A percentile compares a stretch with the other conserved stretches of the same genome.
These are phyloP conservation scores for Neuroscelio doddi DNA, from an alignment of 2,888 invertebrate species.

Conservation along the genomic window DNA sequence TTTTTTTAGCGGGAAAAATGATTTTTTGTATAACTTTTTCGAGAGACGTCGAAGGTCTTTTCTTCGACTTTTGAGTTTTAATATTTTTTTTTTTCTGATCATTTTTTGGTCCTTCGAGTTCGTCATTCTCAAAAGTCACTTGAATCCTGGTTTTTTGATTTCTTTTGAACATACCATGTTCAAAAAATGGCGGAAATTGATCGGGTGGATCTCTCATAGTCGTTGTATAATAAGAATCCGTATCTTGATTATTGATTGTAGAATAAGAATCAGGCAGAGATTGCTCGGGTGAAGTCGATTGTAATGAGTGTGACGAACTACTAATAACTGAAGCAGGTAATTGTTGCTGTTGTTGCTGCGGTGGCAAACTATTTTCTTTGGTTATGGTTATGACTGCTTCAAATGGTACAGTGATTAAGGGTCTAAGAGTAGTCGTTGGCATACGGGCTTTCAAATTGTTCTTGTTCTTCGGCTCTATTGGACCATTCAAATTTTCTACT, in stretches of 20 bases:
- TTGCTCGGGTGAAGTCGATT: constrained; percentile 1
- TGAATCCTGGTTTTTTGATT: constrained; percentile 33
- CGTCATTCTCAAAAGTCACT: constrained; percentile 50
- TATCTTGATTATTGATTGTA: constrained; percentile 31
- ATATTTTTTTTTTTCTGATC: constrained; percentile 22
- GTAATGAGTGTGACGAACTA: not conserved
- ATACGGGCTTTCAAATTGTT: not conserved
- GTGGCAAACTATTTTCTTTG: constrained; percentile 41
- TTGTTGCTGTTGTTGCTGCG: constrained; percentile 1
- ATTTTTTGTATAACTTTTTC: too few relatives aligned
- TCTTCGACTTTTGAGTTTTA: constrained; percentile 22
- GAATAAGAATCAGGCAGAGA: constrained; percentile 40
- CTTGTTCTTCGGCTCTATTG: too few relatives aligned
- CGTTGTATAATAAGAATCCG: constrained; percentile 26
- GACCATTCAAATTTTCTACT: constrained; percentile 25
- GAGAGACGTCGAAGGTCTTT: constrained; percentile 4
- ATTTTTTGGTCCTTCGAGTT: constrained; percentile 1
- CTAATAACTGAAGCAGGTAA: constrained; percentile 8
- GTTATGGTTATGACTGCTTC: constrained; percentile 67
- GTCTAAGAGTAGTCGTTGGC: constrained; percentile 22
- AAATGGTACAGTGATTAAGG: constrained; percentile 65
- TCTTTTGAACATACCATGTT: too few relatives aligned
- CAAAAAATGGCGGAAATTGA: constrained; percentile 61
- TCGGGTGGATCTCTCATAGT: constrained; percentile 54
- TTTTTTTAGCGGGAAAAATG: not conserved